phyloP scores from a whole-genome alignment of 2,113 vertebrate species.

The Notarius quadriscutis region DNA sequence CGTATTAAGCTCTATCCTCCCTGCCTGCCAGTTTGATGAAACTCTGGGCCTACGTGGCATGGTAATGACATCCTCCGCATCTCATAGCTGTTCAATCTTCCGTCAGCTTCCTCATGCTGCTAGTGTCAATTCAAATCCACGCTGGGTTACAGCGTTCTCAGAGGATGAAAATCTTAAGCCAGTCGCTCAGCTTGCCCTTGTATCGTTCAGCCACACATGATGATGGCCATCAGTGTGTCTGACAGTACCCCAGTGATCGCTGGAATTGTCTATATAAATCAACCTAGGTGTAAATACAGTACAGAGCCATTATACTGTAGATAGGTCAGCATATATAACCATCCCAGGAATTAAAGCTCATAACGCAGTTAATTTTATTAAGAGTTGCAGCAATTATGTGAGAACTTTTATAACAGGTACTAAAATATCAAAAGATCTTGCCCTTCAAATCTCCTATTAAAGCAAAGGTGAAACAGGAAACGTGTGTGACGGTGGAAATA shows the following conservation, averaged over 20 bases:
- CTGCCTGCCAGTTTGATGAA: constrained; percentile 51
- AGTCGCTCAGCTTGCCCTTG: constrained; percentile 28
- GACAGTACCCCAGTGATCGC: background rate
- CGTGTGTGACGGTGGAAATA: constrained; percentile 49
- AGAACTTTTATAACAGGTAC: constrained; percentile 40
- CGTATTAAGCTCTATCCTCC: constrained; percentile 63
- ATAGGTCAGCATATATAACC: constrained; percentile 47
- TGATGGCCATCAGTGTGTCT: constrained; percentile 27
- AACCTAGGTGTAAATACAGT: constrained; percentile 40
- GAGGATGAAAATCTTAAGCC: constrained; percentile 49
- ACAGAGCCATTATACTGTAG: constrained; percentile 48
- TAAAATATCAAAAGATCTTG: constrained; percentile 48
- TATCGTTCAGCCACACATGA: constrained; percentile 12
- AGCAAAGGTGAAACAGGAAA: constrained; percentile 54
- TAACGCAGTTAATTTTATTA: constrained; percentile 53
- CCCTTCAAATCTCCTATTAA: constrained; percentile 53
- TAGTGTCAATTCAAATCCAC: constrained; percentile 79
- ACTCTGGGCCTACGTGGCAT: constrained; percentile 39
- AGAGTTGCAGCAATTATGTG: constrained; percentile 43
- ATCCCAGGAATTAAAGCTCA: constrained; percentile 42
- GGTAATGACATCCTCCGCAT: constrained; percentile 50
- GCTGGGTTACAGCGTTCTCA: constrained; percentile 74
- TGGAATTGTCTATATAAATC: constrained; percentile 25
- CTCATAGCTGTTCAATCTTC: constrained; percentile 40
- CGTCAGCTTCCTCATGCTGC: constrained; percentile 47